Evolutionary conservation across 2,888 invertebrate genomes (phyloP).

Genomic region (Thysanoteuthis rhombus): DNA sequence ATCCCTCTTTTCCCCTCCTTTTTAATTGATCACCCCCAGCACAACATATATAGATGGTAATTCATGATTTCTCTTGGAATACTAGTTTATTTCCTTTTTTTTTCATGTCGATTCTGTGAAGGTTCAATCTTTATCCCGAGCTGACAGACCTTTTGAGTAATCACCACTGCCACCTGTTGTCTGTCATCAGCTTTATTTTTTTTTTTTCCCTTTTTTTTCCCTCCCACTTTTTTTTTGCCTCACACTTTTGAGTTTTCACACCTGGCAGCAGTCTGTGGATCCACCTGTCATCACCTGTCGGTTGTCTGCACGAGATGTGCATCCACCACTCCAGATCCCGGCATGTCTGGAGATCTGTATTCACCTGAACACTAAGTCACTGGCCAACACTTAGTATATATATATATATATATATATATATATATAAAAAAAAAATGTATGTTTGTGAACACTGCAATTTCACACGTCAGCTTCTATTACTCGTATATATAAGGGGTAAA

Average conservation of each 20-base stretch:
- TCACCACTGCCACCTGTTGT: background rate
- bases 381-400: background rate
- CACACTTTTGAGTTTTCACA: background rate
- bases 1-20: too few relatives aligned
- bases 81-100: too few relatives aligned
- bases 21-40: too few relatives aligned
- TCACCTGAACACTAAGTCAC: background rate
- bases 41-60: too few relatives aligned
- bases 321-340: background rate
- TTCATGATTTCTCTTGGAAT: accelerated
- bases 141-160: too few relatives aligned
- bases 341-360: background rate
- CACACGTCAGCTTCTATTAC: background rate
- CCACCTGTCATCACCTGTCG: too few relatives aligned
- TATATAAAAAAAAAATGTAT: background rate
- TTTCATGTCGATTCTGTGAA: too few relatives aligned
- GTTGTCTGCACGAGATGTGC: background rate
- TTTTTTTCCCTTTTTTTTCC: too few relatives aligned
- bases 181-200: background rate
- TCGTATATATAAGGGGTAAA: too few relatives aligned
- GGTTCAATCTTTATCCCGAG: too few relatives aligned
- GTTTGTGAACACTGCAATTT: background rate
- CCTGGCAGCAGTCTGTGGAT: background rate
- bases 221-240: background rate
- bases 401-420: too few relatives aligned